phyloP scores from a whole-genome alignment of 2,797 vertebrate species.

The Enteromius treurensis region DNA sequence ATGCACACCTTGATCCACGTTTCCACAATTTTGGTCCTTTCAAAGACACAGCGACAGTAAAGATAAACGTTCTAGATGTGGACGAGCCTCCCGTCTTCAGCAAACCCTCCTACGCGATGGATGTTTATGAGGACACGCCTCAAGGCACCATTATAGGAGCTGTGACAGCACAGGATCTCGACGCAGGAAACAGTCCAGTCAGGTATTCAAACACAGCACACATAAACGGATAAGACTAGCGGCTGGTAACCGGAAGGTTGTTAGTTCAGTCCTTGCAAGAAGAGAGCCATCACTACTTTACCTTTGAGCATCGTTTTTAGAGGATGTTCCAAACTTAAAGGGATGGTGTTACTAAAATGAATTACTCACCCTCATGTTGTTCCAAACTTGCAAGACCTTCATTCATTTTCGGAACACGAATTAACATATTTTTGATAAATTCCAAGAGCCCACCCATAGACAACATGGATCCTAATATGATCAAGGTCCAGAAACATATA shows the following conservation, averaged over 20 bases:
- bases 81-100: conserved; percentile 96
- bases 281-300: background rate
- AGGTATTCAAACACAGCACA: conserved; percentile 78
- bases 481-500: too few species aligned
- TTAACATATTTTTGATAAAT: too few species aligned
- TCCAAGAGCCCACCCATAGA: too few species aligned
- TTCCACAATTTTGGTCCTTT: conserved; percentile 93
- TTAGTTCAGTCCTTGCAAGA: background rate
- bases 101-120: conserved; percentile 91
- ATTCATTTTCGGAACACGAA: too few species aligned
- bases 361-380: too few species aligned
- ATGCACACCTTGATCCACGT: conserved; percentile 88
- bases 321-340: background rate
- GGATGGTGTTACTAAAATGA: too few species aligned
- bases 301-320: background rate
- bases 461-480: too few species aligned
- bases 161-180: conserved; percentile 95
- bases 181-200: conserved; percentile 89
- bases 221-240: background rate
- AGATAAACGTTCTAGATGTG: conserved; percentile 94
- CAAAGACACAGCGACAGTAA: conserved; percentile 96
- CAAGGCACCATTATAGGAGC: conserved; percentile 94
- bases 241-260: background rate
- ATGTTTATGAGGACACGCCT: conserved; percentile 94
- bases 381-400: too few species aligned